Percentiles rank a stretch among this genome's conserved stretches.
These are phyloP conservation scores for Arion vulgaris DNA, from an alignment of 1,140 invertebrate genomes.

Conservation along the genomic window DNA sequence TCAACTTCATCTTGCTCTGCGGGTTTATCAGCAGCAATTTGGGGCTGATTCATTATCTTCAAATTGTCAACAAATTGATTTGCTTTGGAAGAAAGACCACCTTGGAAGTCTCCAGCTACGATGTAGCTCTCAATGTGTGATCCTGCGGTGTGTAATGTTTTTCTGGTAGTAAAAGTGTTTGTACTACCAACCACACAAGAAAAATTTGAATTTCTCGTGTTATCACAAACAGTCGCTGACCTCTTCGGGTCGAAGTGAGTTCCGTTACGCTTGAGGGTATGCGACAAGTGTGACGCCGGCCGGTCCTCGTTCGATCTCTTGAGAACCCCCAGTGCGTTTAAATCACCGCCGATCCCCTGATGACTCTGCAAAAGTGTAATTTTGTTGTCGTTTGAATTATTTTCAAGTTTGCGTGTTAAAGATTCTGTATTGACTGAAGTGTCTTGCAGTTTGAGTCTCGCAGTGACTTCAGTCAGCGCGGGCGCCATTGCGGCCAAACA, in stretches of 20 bases:
- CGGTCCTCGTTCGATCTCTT: not conserved
- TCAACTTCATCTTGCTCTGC: not conserved
- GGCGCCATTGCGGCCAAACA: constrained; percentile 43
- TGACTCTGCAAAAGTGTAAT: not conserved
- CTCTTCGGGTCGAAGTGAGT: not conserved
- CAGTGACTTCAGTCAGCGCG: constrained; percentile 39
- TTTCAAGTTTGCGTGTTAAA: not conserved
- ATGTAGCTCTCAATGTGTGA: no score
- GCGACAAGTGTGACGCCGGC: constrained; percentile 1
- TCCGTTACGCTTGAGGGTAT: constrained; percentile 3
- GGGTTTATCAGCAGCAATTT: constrained; percentile 18
- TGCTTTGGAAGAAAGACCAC: constrained; percentile 13
- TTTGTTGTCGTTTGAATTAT: not conserved
- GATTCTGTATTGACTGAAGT: constrained; percentile 11
- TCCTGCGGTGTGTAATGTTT: not conserved
- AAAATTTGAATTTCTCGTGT: constrained; percentile 1
- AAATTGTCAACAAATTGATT: constrained; percentile 33
- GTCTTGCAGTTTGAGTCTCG: constrained; percentile 36
- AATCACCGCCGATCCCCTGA: constrained; percentile 6
- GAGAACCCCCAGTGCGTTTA: not conserved
- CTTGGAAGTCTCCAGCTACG: not conserved
- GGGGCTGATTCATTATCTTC: constrained; percentile 36
- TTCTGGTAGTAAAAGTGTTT: not conserved
- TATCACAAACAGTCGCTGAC: not conserved
- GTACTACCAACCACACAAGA: not conserved